A percentile compares a stretch with the other conserved stretches of the same genome.
Conservation (phyloP, 2,888 invertebrate species). For the Drosophila melanocephala region DNA sequence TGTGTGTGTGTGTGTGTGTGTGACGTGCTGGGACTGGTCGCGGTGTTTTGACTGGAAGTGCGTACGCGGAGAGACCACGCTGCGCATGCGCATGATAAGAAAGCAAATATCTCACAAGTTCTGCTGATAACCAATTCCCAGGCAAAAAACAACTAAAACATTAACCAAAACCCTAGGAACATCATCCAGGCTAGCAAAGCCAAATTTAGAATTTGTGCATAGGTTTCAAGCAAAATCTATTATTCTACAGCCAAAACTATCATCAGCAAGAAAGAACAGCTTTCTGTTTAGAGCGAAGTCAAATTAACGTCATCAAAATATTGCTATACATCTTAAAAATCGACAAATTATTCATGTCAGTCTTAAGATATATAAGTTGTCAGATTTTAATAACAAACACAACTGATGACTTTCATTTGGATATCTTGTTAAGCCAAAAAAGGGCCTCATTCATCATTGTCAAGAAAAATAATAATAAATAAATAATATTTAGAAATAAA, state of each 20-base stretch:
- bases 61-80: slow-evolving; percentile 35
- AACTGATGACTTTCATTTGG: not conserved
- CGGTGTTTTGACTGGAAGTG: slow-evolving; percentile 61
- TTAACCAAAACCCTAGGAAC: not conserved
- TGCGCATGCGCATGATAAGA: slow-evolving; percentile 54
- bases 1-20: slow-evolving; percentile 8
- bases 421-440: not conserved
- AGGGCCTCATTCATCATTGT: not conserved
- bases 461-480: not conserved
- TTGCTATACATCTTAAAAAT: not conserved
- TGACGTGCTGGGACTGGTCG: slow-evolving; percentile 16
- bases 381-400: not conserved
- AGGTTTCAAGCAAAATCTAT: not conserved
- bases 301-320: not conserved
- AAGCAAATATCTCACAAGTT: not conserved
- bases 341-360: not conserved
- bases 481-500: not conserved
- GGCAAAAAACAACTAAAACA: not conserved
- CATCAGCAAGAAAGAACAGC: not conserved
- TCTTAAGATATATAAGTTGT: not conserved
- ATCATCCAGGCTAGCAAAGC: not conserved
- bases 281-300: not conserved
- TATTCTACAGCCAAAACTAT: not conserved
- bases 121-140: not conserved
- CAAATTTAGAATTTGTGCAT: not conserved